Evolutionary conservation across 2,797 vertebrate species (phyloP).

Genomic region (Oophaga sylvatica): DNA sequence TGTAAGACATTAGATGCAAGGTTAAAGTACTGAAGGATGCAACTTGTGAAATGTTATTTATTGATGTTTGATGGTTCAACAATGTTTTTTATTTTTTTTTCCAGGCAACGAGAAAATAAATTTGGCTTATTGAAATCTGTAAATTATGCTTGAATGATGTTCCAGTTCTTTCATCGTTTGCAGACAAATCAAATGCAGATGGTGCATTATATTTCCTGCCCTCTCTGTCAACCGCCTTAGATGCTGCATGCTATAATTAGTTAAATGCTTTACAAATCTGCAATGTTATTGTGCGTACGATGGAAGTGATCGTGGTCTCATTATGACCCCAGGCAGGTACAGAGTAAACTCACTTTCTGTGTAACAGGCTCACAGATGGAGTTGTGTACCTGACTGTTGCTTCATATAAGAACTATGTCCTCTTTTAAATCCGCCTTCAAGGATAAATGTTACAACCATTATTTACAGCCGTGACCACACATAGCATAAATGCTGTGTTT

Average conservation of each 20-base stretch:
- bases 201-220: slow-evolving; percentile 75
- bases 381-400: background rate
- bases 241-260: slow-evolving; percentile 78
- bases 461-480: background rate
- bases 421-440: background rate
- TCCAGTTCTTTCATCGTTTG: slow-evolving; percentile 75
- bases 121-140: slow-evolving; percentile 66
- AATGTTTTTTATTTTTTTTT: slow-evolving; percentile 18
- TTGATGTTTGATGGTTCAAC: slow-evolving; percentile 28
- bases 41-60: background rate
- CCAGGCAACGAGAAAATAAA: slow-evolving; percentile 60
- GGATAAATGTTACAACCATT: background rate
- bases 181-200: slow-evolving; percentile 78
- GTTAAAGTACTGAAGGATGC: background rate
- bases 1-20: background rate
- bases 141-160: slow-evolving; percentile 70
- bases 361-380: background rate
- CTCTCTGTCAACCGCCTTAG: slow-evolving; percentile 76
- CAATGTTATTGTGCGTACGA: slow-evolving; percentile 71
- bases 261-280: slow-evolving; percentile 77
- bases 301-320: slow-evolving; percentile 75
- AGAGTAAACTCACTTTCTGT: background rate
- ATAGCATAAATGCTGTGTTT: too few relatives aligned
- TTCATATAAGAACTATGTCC: background rate
- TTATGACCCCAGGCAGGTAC: slow-evolving; percentile 67